These are phyloP conservation scores for Caloenas nicobarica DNA, from an alignment of 2,113 vertebrate species.

Conservation along the genomic window DNA sequence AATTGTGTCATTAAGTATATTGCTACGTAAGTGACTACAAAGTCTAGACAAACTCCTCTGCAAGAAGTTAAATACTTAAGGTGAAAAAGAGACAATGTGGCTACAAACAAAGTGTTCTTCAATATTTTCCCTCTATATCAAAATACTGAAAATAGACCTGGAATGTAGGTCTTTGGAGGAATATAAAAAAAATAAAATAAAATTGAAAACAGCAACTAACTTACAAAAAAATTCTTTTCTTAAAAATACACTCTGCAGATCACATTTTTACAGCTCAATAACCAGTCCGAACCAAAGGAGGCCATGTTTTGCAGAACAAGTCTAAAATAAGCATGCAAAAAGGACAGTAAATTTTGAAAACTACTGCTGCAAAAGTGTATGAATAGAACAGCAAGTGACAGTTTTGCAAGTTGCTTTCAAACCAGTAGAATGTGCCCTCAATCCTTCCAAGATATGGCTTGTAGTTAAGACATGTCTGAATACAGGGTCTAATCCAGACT, in stretches of 20 bases:
- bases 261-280: background rate
- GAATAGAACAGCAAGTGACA: slow-evolving; percentile 58
- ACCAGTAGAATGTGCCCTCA: slow-evolving; percentile 23
- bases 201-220: background rate
- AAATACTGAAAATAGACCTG: background rate
- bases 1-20: background rate
- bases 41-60: background rate
- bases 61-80: background rate
- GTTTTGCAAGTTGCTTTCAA: slow-evolving; percentile 38
- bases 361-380: background rate
- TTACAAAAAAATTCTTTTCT: background rate
- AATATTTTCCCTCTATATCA: background rate
- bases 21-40: background rate
- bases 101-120: background rate
- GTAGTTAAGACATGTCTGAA: background rate
- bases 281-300: background rate
- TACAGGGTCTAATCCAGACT: background rate
- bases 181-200: background rate
- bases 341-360: slow-evolving; percentile 26
- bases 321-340: slow-evolving; percentile 34
- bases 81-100: background rate
- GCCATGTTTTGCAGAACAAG: background rate
- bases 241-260: background rate
- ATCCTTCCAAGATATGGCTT: background rate
- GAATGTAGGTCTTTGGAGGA: background rate